Evolutionary conservation across 2,797 vertebrate species (phyloP).

Genomic region (Schizothorax lantsangensis): DNA sequence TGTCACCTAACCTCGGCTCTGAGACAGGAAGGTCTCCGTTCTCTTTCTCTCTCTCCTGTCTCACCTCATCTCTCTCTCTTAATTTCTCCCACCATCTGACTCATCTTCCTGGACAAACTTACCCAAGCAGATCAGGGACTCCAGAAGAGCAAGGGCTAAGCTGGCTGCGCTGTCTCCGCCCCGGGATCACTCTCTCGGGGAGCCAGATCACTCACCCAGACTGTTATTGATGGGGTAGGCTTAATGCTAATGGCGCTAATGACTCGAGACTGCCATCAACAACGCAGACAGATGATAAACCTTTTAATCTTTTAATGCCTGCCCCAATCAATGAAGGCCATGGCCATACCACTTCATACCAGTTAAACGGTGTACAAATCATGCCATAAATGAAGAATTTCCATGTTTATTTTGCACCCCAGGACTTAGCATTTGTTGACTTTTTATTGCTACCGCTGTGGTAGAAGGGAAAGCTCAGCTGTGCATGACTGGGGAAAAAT

Average conservation of each 20-base stretch:
- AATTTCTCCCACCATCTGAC: constrained; percentile 16
- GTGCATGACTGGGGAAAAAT: constrained; percentile 11
- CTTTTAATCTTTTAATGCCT: constrained; percentile 80
- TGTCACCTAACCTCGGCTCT: constrained; percentile 38
- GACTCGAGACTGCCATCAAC: constrained; percentile 76
- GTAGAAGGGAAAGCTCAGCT: neutral
- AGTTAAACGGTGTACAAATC: constrained; percentile 61
- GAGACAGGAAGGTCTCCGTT: constrained; percentile 43
- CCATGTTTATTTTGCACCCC: neutral
- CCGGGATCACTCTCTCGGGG: constrained; percentile 65
- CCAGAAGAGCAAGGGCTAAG: constrained; percentile 45
- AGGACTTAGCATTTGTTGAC: neutral
- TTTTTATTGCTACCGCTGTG: neutral
- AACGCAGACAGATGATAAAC: constrained; percentile 69
- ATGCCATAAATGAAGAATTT: constrained; percentile 36
- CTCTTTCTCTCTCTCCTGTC: constrained; percentile 4
- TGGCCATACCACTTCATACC: constrained; percentile 47
- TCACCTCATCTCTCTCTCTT: neutral
- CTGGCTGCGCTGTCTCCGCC: constrained; percentile 57
- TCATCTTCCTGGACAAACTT: constrained; percentile 47
- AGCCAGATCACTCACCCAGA: constrained; percentile 73
- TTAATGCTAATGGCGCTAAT: constrained; percentile 80
- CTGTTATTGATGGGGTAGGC: constrained; percentile 78
- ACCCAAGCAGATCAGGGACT: constrained; percentile 40
- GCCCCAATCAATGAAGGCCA: constrained; percentile 67